Percentiles rank a stretch among this genome's conserved stretches.
Evolutionary conservation across 2,888 invertebrate species (phyloP).

Genomic region (Galeruca laticollis): DNA sequence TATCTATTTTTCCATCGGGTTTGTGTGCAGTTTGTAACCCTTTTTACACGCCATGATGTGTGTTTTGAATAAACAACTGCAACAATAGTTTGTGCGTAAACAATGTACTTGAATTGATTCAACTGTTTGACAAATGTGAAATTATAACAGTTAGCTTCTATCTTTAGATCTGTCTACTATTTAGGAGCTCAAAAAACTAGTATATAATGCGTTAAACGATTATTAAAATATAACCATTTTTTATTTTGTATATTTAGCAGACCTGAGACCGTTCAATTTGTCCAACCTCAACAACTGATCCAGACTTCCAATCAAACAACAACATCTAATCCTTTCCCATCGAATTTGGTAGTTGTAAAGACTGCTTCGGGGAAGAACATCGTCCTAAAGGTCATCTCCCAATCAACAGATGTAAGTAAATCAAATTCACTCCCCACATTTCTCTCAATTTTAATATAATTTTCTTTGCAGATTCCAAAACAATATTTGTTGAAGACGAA

Average conservation of each 20-base stretch:
- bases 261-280: conserved; percentile 48
- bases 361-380: conserved; percentile 66
- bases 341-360: conserved; percentile 65
- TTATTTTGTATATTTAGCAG: conserved; percentile 29
- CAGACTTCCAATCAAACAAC: conserved; percentile 32
- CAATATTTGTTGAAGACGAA: conserved; percentile 58
- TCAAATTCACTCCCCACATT: neutral
- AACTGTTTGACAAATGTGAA: no score
- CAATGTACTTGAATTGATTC: no score
- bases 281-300: conserved; percentile 51
- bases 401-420: conserved; percentile 53
- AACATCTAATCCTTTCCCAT: conserved; percentile 53
- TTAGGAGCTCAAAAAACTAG: no score
- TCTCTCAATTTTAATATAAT: neutral
- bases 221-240: no score
- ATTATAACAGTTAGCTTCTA: no score
- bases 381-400: conserved; percentile 64
- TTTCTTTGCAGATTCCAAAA: conserved; percentile 53
- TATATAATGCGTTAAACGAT: no score
- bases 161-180: no score
- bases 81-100: no score
- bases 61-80: no score
- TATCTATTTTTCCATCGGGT: no score
- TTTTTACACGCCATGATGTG: no score
- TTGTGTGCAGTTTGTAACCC: no score